A percentile compares a stretch with the other conserved stretches of the same genome.
Evolutionary conservation across 2,888 invertebrate species (phyloP).

Genomic region (Harpalus rubripes): DNA sequence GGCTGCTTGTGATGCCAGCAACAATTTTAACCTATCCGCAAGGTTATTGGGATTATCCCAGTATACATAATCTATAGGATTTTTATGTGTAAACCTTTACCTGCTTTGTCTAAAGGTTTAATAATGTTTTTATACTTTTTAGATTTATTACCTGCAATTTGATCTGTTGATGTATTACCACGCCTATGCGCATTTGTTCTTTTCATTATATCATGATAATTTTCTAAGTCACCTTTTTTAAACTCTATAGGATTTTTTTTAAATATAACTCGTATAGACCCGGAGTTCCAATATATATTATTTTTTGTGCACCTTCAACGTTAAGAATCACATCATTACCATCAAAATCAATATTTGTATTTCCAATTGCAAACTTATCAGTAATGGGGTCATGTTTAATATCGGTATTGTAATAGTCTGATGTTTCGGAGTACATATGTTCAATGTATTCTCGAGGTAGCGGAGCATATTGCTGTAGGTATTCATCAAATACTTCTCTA

Average conservation of each 20-base stretch:
- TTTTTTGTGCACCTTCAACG: no score
- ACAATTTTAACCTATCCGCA: slow-evolving; percentile 32
- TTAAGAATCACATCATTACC: slow-evolving; percentile 59
- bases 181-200: slow-evolving; percentile 42
- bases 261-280: slow-evolving; percentile 67
- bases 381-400: neutral
- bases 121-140: slow-evolving; percentile 60
- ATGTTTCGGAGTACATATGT: neutral
- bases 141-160: slow-evolving; percentile 39
- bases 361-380: slow-evolving; percentile 47
- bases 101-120: no score
- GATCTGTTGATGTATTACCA: slow-evolving; percentile 12
- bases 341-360: slow-evolving; percentile 35
- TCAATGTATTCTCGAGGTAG: neutral
- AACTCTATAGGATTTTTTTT: slow-evolving; percentile 17
- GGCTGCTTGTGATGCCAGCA: no score
- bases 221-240: no score
- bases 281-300: no score
- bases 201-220: slow-evolving; percentile 42
- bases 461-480: neutral
- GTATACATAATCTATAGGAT: no score
- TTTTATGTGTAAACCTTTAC: no score
- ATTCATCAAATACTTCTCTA: no score
- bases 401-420: neutral
- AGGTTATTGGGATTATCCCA: slow-evolving; percentile 64